phyloP scores from a whole-genome alignment of 2,888 invertebrate species.

The Dicyrtoma fusca region DNA sequence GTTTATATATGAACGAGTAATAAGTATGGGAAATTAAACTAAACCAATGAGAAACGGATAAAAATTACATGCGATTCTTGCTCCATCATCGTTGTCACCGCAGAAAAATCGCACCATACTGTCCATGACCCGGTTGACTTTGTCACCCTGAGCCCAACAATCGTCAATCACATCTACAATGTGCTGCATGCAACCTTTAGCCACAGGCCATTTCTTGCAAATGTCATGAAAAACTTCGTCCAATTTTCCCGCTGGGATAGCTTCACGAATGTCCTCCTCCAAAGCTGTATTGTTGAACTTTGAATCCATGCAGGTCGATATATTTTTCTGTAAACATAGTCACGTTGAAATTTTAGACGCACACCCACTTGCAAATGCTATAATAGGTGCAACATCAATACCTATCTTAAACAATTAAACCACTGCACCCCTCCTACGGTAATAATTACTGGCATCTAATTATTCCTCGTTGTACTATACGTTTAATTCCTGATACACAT shows the following conservation, averaged over 20 bases:
- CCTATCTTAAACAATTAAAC: background rate
- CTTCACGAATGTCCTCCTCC: conserved; percentile 47
- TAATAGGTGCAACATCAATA: background rate
- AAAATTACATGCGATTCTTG: conserved; percentile 46
- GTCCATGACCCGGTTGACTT: conserved; percentile 48
- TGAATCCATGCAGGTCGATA: conserved; percentile 43
- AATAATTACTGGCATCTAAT: no score
- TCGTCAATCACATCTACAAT: conserved; percentile 48
- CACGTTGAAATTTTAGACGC: no score
- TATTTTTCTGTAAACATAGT: conserved; percentile 39
- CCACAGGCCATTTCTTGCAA: conserved; percentile 53
- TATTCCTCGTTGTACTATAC: no score
- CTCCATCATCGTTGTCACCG: conserved; percentile 53
- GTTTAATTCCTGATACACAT: no score
- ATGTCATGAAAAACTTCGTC: conserved; percentile 53
- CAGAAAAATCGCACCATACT: conserved; percentile 53
- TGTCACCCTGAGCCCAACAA: conserved; percentile 53
- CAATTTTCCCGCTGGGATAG: conserved; percentile 53
- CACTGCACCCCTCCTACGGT: no score
- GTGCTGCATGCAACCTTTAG: conserved; percentile 46
- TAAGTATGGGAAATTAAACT: no score
- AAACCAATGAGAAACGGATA: background rate
- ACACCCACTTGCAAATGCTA: background rate
- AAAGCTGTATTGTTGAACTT: conserved; percentile 49
- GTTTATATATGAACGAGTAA: no score